Base-by-base conservation (phyloP, 2,888 invertebrate genomes). In the Leptinotarsa tumamoca region DNA sequence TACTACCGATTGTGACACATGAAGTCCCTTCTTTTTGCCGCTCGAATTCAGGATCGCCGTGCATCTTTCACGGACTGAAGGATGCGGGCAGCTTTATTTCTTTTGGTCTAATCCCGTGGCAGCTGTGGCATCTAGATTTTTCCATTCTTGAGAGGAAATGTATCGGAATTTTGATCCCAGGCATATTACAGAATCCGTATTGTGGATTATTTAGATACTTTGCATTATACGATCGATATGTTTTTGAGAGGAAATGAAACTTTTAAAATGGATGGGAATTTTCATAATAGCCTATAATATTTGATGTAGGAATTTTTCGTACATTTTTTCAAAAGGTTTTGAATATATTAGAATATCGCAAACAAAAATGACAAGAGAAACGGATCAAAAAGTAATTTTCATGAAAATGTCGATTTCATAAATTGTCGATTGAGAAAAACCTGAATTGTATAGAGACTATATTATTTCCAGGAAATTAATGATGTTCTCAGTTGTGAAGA, bases 1-100 rank as follows among this genome's bases (percentile, higher is more conserved):
- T 43, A 63, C 63, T n/a, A 33, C 63, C 63, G 63, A 63, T 63
- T n/a, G 63, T 63, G 43, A 63, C 63, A 63, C 63, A 63, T 63
- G 33, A 63, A 43, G 63, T 63, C 63, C 33, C n/a, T 63, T 33
- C 58, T 15, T 58, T 52, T 15, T 58, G 33, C 63, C 15, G 17
- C 17, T 43, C 13, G 33, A 27, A 63, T 63, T 33, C 27, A 18
- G 33, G 27, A 63, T 43, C n/a, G 43, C 43, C 43, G 15, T 63
- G 63, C 63, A 63, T 63, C 63, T 63, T 63, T 63, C 13, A 63
- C n/a, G 63, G 63, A 43, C 27, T 33, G 14, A 43, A n/a, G 63
- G 43, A 63, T 33, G 17, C 43, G 17, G 63, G 18, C n/a, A 58
- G 58, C 23, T 63, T 63, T 43, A 63, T 63, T 33, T 63, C 27